A percentile compares a stretch with the other conserved stretches of the same genome.
These are phyloP conservation scores for Philonicus albiceps DNA, from an alignment of 2,888 invertebrate species.

Conservation along the genomic window DNA sequence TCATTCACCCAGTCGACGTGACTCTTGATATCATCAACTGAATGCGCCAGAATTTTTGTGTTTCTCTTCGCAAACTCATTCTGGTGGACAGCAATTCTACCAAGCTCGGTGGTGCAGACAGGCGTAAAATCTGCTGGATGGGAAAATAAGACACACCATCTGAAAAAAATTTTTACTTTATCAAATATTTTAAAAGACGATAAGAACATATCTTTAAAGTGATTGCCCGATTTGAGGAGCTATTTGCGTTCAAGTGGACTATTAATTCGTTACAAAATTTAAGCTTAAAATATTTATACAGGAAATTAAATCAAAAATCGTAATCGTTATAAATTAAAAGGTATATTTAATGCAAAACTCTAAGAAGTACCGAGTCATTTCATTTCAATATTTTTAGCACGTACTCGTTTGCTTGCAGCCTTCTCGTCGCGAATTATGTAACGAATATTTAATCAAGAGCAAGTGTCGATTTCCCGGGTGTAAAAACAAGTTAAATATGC, in stretches of 20 bases:
- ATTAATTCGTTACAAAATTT: not conserved
- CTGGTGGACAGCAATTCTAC: constrained; percentile 74
- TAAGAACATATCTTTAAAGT: not conserved
- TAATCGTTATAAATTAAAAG: not conserved
- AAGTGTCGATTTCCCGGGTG: not conserved
- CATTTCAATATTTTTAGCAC: not conserved
- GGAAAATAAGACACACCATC: constrained; percentile 88
- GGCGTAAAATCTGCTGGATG: constrained; percentile 91
- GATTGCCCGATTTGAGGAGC: not conserved
- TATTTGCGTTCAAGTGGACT: not conserved
- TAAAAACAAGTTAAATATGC: not conserved
- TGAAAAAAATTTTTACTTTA: constrained; percentile 57
- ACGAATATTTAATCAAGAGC: not conserved
- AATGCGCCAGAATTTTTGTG: constrained; percentile 80
- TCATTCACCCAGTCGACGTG: constrained; percentile 83
- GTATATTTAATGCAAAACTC: not conserved
- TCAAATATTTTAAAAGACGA: not conserved
- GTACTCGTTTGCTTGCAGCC: not conserved
- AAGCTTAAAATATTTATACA: not conserved
- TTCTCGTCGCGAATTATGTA: not conserved
- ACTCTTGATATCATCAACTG: constrained; percentile 76
- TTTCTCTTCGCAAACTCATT: constrained; percentile 75
- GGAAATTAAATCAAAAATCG: not conserved
- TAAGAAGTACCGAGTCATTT: not conserved
- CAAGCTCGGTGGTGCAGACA: constrained; percentile 88